Percentiles rank a stretch among this genome's conserved stretches.
Conservation (phyloP, 2,797 vertebrate genomes). For the Pipistrellus pipistrellus region DNA sequence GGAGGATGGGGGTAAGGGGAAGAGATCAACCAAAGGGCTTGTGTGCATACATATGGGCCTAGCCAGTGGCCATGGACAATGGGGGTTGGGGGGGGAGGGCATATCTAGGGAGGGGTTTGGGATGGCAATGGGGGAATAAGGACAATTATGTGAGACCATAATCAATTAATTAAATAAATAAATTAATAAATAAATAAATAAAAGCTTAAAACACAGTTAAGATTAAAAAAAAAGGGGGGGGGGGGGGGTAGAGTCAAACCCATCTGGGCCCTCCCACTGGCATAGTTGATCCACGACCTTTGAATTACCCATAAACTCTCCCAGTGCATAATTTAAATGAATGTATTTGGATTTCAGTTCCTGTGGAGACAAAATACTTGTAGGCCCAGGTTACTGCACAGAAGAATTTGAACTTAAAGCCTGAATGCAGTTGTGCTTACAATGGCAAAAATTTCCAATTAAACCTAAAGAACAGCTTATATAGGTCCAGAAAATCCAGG, state of each 20-base stretch:
- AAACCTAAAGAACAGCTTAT: conserved; percentile 72
- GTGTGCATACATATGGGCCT: too few species aligned
- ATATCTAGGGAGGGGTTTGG: too few species aligned
- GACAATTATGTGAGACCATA: too few species aligned
- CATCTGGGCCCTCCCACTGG: conserved; percentile 73
- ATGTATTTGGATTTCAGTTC: conserved; percentile 81
- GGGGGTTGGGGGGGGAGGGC: too few species aligned
- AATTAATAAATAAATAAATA: too few species aligned
- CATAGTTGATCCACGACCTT: conserved; percentile 85
- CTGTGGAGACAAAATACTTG: conserved; percentile 81
- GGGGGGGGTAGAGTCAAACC: conserved; percentile 74
- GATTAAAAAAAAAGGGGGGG: too few species aligned
- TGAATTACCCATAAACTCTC: conserved; percentile 81
- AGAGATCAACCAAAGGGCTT: too few species aligned
- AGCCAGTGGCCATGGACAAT: too few species aligned
- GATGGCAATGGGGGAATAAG: too few species aligned
- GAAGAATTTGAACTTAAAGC: conserved; percentile 77
- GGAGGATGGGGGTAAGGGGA: too few species aligned
- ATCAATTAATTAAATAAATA: too few species aligned
- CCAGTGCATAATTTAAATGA: conserved; percentile 75
- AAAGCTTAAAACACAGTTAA: too few species aligned
- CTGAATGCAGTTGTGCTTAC: conserved; percentile 74
- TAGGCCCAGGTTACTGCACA: conserved; percentile 71
- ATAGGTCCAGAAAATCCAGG: conserved; percentile 9
- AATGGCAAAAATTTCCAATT: conserved; percentile 72